Percentiles rank a stretch among this genome's conserved stretches.
phyloP scores from a whole-genome alignment of 2,113 vertebrate genomes.

The Elgaria multicarinata region DNA sequence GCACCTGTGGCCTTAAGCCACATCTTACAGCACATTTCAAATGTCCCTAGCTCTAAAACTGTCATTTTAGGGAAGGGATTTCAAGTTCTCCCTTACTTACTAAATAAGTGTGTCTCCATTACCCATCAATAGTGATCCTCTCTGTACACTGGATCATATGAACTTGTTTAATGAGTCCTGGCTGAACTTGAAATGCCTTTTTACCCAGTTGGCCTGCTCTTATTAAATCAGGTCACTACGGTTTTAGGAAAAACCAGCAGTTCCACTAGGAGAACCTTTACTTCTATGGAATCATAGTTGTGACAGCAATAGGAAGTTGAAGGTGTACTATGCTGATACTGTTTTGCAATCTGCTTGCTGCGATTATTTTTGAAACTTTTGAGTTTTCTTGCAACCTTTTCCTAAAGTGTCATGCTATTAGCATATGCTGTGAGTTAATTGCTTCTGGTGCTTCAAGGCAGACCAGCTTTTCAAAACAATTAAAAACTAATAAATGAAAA shows the following conservation, averaged over 20 bases:
- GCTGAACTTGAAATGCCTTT: slow-evolving; percentile 54
- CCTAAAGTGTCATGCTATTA: slow-evolving; percentile 49
- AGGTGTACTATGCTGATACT: slow-evolving; percentile 5
- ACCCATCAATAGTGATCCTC: slow-evolving; percentile 31
- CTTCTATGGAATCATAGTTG: slow-evolving; percentile 49
- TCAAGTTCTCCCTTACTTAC: slow-evolving; percentile 3
- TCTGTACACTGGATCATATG: slow-evolving; percentile 46
- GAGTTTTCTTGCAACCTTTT: slow-evolving; percentile 29
- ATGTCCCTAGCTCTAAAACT: neutral
- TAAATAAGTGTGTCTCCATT: slow-evolving; percentile 24
- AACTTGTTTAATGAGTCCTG: slow-evolving; percentile 62
- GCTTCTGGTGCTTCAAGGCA: slow-evolving; percentile 49
- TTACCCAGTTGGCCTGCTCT: slow-evolving; percentile 16
- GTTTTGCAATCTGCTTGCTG: slow-evolving; percentile 35
- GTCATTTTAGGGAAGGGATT: slow-evolving; percentile 19
- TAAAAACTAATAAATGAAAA: slow-evolving; percentile 42
- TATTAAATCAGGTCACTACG: slow-evolving; percentile 46
- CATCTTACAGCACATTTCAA: neutral
- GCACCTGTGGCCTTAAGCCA: neutral
- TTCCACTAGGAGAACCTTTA: slow-evolving; percentile 46
- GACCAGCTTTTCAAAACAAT: slow-evolving; percentile 41
- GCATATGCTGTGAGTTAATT: slow-evolving; percentile 47
- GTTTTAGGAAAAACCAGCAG: slow-evolving; percentile 52
- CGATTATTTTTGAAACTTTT: slow-evolving; percentile 37
- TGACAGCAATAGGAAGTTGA: slow-evolving; percentile 43